Evolutionary conservation across 2,888 invertebrate genomes (phyloP).

Genomic region (Drosophila koepferae): DNA sequence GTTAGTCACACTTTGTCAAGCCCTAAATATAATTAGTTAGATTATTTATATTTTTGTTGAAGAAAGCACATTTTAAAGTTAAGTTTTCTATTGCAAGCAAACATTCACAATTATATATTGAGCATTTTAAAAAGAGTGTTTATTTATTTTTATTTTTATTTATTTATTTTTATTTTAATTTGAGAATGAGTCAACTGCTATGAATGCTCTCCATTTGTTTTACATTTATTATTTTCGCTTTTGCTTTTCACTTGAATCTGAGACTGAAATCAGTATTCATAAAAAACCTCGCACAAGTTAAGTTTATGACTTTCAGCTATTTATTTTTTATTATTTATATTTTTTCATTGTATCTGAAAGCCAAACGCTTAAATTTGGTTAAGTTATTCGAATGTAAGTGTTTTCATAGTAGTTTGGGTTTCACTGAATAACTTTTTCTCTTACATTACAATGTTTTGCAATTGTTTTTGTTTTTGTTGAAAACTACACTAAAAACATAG

Average conservation of each 20-base stretch:
- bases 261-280: constrained; percentile 3
- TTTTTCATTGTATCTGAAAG: constrained; percentile 8
- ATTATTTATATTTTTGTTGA: not conserved
- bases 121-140: not conserved
- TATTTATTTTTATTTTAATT: not conserved
- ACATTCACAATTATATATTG: not conserved
- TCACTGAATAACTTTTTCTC: not conserved
- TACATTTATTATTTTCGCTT: not conserved
- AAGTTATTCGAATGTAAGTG: constrained; percentile 30
- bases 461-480: not conserved
- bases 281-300: constrained; percentile 18
- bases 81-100: not conserved
- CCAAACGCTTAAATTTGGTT: constrained; percentile 21
- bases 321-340: constrained; percentile 24
- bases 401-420: constrained; percentile 2
- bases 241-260: constrained; percentile 5
- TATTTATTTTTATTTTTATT: not conserved
- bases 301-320: constrained; percentile 21
- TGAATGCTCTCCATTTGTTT: constrained; percentile 20
- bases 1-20: not conserved
- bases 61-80: not conserved
- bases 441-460: not conserved
- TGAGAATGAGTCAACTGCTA: not conserved
- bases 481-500: not conserved
- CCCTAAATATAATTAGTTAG: too few relatives aligned